These are phyloP conservation scores for Melipona quadrifasciata DNA, from an alignment of 1,140 invertebrate species.

Conservation along the genomic window DNA sequence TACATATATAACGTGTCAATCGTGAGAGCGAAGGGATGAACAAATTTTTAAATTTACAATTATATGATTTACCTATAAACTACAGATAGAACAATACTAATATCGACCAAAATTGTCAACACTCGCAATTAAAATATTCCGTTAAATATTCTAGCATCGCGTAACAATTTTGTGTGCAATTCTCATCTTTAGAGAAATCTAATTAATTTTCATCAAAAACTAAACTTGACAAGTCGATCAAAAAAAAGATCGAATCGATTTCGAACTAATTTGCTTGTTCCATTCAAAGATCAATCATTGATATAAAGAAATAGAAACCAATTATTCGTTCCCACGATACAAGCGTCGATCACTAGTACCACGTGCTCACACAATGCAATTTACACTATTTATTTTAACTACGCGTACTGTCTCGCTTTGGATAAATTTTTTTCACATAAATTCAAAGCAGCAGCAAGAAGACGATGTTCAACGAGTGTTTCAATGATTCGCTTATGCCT, in stretches of 20 bases:
- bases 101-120: background rate
- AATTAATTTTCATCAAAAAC: background rate
- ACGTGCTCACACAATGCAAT: slow-evolving; percentile 10
- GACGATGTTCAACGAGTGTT: background rate
- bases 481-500: slow-evolving; percentile 7
- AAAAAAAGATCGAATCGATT: background rate
- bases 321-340: background rate
- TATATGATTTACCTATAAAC: accelerated
- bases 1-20: background rate
- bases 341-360: background rate
- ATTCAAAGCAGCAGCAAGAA: background rate
- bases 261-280: accelerated
- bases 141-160: background rate
- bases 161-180: background rate
- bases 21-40: background rate
- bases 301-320: background rate
- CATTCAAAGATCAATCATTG: background rate
- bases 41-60: background rate
- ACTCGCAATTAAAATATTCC: background rate
- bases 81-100: background rate
- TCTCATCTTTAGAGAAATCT: background rate
- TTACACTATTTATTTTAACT: background rate
- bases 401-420: background rate
- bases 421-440: background rate
- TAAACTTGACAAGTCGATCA: background rate